Evolutionary conservation across 2,113 vertebrate genomes (phyloP).

Genomic region (Nycticryphes semicollaris): DNA sequence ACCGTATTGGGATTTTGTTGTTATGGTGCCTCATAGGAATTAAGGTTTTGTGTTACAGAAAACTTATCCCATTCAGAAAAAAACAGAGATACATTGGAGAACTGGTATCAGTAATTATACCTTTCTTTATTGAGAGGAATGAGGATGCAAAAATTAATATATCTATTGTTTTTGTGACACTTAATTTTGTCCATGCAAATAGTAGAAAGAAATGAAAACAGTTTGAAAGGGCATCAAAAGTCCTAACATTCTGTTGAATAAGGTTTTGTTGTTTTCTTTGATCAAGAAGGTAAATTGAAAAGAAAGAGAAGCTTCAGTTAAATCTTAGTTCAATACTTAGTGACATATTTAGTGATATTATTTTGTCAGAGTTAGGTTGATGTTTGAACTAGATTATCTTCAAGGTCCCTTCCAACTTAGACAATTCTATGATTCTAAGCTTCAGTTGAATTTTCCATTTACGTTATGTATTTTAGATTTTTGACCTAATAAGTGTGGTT

Average conservation of each 20-base stretch:
- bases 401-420: too few relatives aligned
- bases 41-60: not conserved
- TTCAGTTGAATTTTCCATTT: not conserved
- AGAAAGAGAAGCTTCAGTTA: not conserved
- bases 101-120: not conserved
- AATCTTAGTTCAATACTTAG: too few relatives aligned
- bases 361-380: too few relatives aligned
- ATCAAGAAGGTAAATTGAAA: not conserved
- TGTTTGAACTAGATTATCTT: too few relatives aligned
- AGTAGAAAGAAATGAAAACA: not conserved
- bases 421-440: too few relatives aligned
- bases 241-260: not conserved
- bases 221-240: not conserved
- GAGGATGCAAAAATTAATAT: not conserved
- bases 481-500: not conserved
- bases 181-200: not conserved
- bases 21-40: not conserved
- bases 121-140: not conserved
- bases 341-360: too few relatives aligned
- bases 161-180: fast-evolving
- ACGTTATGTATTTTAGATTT: fast-evolving
- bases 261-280: not conserved
- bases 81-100: not conserved
- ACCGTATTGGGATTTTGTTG: not conserved
- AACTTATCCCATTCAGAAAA: not conserved